Conservation (phyloP, 1,140 invertebrate genomes). For the Drosophila repletoides region DNA sequence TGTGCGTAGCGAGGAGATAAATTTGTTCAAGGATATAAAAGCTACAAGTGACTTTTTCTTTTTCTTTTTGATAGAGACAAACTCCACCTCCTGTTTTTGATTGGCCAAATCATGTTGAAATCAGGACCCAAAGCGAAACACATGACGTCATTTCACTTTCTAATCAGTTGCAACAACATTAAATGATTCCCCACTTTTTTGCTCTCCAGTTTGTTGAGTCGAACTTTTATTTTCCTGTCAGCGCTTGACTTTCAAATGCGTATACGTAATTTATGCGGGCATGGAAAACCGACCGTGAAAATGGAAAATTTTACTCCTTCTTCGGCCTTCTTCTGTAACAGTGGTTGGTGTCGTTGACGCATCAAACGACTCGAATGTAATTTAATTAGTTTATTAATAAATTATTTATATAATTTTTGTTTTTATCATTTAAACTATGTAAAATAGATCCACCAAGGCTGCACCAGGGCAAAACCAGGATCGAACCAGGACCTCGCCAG, state of each 20-base stretch:
- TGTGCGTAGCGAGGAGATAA: conserved; percentile 79
- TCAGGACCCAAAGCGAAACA: conserved; percentile 67
- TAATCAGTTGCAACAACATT: conserved; percentile 63
- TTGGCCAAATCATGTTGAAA: conserved; percentile 81
- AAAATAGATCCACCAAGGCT: too few relatives aligned
- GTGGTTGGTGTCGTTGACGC: too few relatives aligned
- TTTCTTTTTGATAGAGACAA: too few relatives aligned
- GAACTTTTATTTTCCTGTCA: conserved; percentile 44
- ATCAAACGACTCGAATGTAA: too few relatives aligned
- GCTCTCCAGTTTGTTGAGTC: conserved; percentile 13
- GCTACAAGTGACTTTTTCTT: conserved; percentile 73
- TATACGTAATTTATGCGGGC: conserved; percentile 72
- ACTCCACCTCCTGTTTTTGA: conserved; percentile 69
- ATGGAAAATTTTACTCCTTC: conserved; percentile 8
- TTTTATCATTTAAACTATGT: too few relatives aligned
- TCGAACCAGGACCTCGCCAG: too few relatives aligned
- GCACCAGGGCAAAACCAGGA: too few relatives aligned
- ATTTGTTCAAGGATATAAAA: conserved; percentile 80
- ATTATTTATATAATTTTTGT: too few relatives aligned
- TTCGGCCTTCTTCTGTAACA: conserved; percentile 3
- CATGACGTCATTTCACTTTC: conserved; percentile 80
- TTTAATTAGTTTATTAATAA: too few relatives aligned
- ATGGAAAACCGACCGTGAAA: conserved; percentile 27
- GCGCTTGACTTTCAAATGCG: conserved; percentile 66
- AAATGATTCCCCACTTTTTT: conserved; percentile 27